phyloP scores from a whole-genome alignment of 2,113 vertebrate species.

The Ranitomeya variabilis region DNA sequence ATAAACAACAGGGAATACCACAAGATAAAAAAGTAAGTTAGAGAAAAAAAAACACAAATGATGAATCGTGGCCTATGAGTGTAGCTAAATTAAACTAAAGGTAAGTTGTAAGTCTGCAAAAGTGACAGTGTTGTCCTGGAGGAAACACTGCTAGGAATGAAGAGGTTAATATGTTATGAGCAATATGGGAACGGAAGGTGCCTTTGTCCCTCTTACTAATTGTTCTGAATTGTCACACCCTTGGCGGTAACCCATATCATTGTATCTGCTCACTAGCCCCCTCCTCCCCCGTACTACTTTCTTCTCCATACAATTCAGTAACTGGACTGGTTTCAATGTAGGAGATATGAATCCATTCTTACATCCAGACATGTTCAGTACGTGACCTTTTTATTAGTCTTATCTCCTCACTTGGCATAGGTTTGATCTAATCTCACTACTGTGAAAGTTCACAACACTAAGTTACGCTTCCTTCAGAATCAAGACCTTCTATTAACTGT shows the following conservation, averaged over 20 bases:
- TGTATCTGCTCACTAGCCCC: conserved; percentile 18
- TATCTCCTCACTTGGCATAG: not conserved
- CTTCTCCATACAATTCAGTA: conserved; percentile 38
- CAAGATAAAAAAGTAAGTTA: too few relatives aligned
- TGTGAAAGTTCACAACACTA: not conserved
- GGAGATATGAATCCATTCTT: conserved; percentile 11
- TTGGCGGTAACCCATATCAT: conserved; percentile 55
- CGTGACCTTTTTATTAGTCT: conserved; percentile 47
- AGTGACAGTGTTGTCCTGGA: not conserved
- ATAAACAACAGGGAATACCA: too few relatives aligned
- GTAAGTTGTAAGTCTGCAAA: not conserved
- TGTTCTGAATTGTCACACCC: conserved; percentile 55
- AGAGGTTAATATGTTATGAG: conserved; percentile 51
- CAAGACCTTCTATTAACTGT: not conserved
- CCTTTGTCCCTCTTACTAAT: conserved; percentile 51
- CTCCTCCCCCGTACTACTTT: conserved; percentile 27
- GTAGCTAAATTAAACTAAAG: too few relatives aligned
- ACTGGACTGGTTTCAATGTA: conserved; percentile 10
- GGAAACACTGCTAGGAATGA: conserved; percentile 26
- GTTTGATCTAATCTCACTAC: not conserved
- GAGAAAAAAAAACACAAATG: too few relatives aligned
- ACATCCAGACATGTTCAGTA: conserved; percentile 37
- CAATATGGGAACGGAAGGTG: conserved; percentile 57
- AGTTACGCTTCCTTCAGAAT: not conserved
- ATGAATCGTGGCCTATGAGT: too few relatives aligned